A percentile compares a stretch with the other conserved stretches of the same genome.
phyloP scores from a whole-genome alignment of 2,888 invertebrate genomes.

The Drosophila niveifrons region DNA sequence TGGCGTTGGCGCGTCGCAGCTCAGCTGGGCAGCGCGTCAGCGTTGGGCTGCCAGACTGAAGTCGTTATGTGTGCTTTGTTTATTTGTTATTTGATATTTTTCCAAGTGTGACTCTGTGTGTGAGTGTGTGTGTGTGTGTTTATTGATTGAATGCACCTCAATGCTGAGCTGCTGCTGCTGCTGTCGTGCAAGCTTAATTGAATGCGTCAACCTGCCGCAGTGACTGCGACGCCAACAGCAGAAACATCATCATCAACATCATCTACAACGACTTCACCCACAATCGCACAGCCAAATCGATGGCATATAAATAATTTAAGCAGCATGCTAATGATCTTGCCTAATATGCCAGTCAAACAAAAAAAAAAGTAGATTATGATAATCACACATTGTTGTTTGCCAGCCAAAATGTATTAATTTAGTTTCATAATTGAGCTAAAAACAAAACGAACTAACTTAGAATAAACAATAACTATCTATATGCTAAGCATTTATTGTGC shows the following conservation, averaged over 20 bases:
- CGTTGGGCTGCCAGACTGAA: constrained; percentile 84
- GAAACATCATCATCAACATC: constrained; percentile 20
- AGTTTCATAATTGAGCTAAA: constrained; percentile 50
- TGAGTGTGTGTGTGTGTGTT: neutral
- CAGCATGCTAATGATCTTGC: constrained; percentile 72
- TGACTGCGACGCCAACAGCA: constrained; percentile 25
- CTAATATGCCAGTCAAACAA: constrained; percentile 46
- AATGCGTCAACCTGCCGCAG: constrained; percentile 27
- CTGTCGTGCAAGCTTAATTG: constrained; percentile 45
- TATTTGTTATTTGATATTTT: constrained; percentile 35
- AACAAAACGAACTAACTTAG: constrained; percentile 33
- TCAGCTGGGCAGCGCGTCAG: constrained; percentile 82
- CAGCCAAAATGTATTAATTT: constrained; percentile 71
- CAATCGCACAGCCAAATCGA: constrained; percentile 27
- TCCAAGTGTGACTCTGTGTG: neutral
- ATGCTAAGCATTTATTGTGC: constrained; percentile 26
- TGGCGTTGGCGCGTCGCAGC: constrained; percentile 72
- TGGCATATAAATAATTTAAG: constrained; percentile 36
- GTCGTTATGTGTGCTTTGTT: constrained; percentile 23
- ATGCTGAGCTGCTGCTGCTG: constrained; percentile 42
- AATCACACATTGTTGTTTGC: constrained; percentile 27
- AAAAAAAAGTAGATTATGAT: constrained; percentile 11
- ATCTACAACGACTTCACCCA: constrained; percentile 48
- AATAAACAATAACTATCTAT: constrained; percentile 34
- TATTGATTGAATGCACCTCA: constrained; percentile 58